Evolutionary conservation across 2,113 vertebrate genomes (phyloP), one percentile per base, ranked within the genome.

Genomic region (Scortum barcoo): DNA sequence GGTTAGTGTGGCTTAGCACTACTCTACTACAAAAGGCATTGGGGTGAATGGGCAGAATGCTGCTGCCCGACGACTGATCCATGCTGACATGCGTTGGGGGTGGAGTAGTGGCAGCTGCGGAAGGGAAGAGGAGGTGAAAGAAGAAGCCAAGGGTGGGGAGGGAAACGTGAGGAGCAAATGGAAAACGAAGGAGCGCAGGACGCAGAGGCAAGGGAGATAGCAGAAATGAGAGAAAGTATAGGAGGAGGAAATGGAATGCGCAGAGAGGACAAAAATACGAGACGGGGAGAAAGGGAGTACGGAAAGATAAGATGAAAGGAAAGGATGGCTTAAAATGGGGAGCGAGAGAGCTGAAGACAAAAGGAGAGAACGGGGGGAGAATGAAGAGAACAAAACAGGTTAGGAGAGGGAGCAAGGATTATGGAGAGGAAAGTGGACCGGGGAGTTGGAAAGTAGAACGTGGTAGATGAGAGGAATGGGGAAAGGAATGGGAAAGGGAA

Each of bases 251-350:
- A 26, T 13, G 28, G 81, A 67, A 73, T 36, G 70, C 67, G 68
- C 42, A 61, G 58, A 69, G 51, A 63, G 58, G 71, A 76, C 66
- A 68, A 73, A 36, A 74, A 67, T 72, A 77, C 42, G 24, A 73
- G 66, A 76, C 65, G 71, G 71, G 60, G 76, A 80, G 60, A 57
- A 63, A 14, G 75, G 71, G 83, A 91, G 84, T 61, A 67, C 1
- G 24, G 62, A 30, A 53, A 63, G 83, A 88, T 72, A 54, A 90
- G 62, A 92, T 81, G 75, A 84, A 89, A 87, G 60, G 50, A 60
- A 74, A 53, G 62, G 33, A 5, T 28, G 61, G 67, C 50, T 76
- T 83, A 80, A 80, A 86, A 77, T 38, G 19, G 40, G 67, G 69
- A 36, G 16, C 28, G 19, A 72, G 68, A 88, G 72, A 78, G 44